Conservation (phyloP, 2,888 invertebrate genomes). For the Hyppa rectilinea region DNA sequence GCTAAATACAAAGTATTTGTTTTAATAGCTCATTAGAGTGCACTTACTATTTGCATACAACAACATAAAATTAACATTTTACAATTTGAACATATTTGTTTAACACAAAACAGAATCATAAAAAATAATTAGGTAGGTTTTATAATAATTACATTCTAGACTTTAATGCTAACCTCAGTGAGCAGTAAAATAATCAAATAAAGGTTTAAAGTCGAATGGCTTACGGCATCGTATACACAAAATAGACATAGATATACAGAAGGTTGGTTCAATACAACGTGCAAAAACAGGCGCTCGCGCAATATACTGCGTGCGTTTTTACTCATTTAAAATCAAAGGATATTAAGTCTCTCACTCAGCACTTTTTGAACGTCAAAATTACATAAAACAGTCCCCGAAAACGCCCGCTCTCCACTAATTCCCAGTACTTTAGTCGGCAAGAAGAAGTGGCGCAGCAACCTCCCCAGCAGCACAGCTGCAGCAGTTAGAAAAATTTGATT, state of each 20-base stretch:
- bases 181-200: background rate
- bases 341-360: no score
- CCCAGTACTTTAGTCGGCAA: no score
- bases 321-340: background rate
- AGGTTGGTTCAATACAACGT: background rate
- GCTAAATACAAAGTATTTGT: conserved; percentile 11
- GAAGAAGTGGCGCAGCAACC: no score
- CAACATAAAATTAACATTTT: conserved; percentile 1
- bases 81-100: conserved; percentile 2
- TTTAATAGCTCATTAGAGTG: conserved; percentile 5
- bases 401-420: no score
- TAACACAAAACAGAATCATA: background rate
- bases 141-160: conserved; percentile 3
- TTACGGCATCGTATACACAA: background rate
- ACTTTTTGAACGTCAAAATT: no score
- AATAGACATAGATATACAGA: background rate
- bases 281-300: background rate
- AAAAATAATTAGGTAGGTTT: conserved; percentile 2
- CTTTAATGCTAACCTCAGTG: background rate
- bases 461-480: no score
- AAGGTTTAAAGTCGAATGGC: background rate
- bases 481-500: no score
- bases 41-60: conserved; percentile 17
- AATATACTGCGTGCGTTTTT: background rate
- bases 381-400: no score